A percentile compares a stretch with the other conserved stretches of the same genome.
Conservation (phyloP, 2,113 vertebrate genomes). For the Carassius auratus region DNA sequence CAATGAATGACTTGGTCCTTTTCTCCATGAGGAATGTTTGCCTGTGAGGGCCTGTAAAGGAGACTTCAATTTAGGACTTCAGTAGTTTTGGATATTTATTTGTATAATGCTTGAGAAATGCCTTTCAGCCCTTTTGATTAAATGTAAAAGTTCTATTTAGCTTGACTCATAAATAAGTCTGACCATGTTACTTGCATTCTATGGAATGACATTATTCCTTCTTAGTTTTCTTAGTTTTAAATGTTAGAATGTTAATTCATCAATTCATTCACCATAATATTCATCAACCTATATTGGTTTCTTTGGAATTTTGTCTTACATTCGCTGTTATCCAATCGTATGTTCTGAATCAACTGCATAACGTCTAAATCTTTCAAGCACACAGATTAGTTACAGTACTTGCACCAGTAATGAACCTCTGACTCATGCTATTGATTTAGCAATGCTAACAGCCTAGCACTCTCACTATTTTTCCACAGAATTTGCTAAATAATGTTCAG, state of each 20-base stretch:
- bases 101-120: not conserved
- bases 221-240: not conserved
- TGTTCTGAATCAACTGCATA: not conserved
- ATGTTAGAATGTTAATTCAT: not conserved
- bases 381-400: not conserved
- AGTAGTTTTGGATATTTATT: not conserved
- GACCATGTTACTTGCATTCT: not conserved
- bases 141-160: not conserved
- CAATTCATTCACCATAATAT: not conserved
- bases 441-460: not conserved
- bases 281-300: not conserved
- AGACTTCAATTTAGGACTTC: too few species aligned
- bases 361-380: not conserved
- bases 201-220: not conserved
- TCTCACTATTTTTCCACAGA: conserved; percentile 13
- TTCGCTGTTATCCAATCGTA: not conserved
- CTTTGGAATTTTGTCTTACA: not conserved
- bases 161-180: not conserved
- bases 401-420: not conserved
- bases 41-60: conserved; percentile 19
- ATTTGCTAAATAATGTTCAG: conserved; percentile 7
- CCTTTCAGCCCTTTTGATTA: not conserved
- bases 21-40: conserved; percentile 28
- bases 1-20: not conserved
- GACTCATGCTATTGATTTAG: conserved; percentile 26